A percentile compares a stretch with the other conserved stretches of the same genome.
Evolutionary conservation across 2,113 vertebrate genomes (phyloP).

Genomic region (Balaenoptera acutorostrata): DNA sequence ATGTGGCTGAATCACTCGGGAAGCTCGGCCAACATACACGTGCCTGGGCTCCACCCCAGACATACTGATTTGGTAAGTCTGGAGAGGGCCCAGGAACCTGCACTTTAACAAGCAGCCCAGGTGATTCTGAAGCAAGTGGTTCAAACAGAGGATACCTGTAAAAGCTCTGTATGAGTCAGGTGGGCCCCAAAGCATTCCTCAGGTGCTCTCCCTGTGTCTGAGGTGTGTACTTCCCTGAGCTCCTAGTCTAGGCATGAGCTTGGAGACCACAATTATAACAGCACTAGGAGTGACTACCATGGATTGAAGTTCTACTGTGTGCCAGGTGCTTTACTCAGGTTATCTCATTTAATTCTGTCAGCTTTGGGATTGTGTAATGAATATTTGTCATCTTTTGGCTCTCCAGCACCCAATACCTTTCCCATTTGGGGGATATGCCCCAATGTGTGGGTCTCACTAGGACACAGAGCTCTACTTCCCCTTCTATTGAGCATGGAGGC

Average conservation of each 20-base stretch:
- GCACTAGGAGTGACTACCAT: not conserved
- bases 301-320: not conserved
- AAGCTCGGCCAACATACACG: not conserved
- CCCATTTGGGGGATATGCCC: rapidly evolving
- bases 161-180: not conserved
- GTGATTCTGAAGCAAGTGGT: not conserved
- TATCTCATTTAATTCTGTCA: not conserved
- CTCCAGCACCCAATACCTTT: not conserved
- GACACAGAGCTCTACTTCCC: not conserved
- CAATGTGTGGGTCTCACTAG: not conserved
- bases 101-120: not conserved
- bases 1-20: not conserved
- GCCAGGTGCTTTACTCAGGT: not conserved
- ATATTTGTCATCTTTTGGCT: not conserved
- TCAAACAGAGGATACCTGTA: not conserved
- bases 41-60: not conserved
- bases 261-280: not conserved
- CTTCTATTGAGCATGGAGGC: not conserved
- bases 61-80: not conserved
- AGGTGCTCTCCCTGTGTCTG: not conserved
- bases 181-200: rapidly evolving
- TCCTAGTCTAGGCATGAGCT: not conserved
- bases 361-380: not conserved
- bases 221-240: not conserved
- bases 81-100: not conserved